Conservation (phyloP, 2,797 vertebrate genomes). For the Fistularia commersonii region DNA sequence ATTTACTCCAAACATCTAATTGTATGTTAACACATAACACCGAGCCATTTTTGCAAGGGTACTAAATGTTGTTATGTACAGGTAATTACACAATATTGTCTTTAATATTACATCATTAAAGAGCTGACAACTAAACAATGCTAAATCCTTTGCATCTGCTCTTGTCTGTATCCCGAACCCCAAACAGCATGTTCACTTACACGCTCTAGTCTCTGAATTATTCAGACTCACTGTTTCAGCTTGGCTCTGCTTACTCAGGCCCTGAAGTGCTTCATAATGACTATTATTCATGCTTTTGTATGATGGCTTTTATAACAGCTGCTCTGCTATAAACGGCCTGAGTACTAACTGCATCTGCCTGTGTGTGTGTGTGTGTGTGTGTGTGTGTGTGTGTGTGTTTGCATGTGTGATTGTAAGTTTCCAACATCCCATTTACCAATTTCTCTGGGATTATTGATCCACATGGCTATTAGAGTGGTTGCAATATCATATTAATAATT, state of each 20-base stretch:
- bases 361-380: neutral
- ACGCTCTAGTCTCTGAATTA: constrained; percentile 26
- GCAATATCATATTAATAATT: no score
- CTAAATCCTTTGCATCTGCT: constrained; percentile 1
- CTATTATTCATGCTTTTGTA: constrained; percentile 17
- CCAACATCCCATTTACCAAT: neutral
- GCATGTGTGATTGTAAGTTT: neutral
- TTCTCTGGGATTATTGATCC: neutral
- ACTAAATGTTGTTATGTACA: no score
- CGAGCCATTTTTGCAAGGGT: no score
- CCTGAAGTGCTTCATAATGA: constrained; percentile 29
- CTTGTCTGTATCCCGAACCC: neutral
- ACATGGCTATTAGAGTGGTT: no score
- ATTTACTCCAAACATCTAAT: no score
- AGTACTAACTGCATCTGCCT: constrained; percentile 1
- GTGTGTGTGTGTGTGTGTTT: neutral
- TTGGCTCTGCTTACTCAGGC: constrained; percentile 19
- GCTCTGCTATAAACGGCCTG: constrained; percentile 1
- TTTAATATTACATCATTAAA: no score
- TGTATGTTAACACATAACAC: no score
- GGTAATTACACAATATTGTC: no score
- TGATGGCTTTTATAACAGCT: constrained; percentile 22
- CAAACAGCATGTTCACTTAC: constrained; percentile 14
- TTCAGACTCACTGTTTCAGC: constrained; percentile 24
- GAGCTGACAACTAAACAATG: neutral